Conservation (phyloP, 1,140 invertebrate genomes). For the Anadara kagoshimensis region DNA sequence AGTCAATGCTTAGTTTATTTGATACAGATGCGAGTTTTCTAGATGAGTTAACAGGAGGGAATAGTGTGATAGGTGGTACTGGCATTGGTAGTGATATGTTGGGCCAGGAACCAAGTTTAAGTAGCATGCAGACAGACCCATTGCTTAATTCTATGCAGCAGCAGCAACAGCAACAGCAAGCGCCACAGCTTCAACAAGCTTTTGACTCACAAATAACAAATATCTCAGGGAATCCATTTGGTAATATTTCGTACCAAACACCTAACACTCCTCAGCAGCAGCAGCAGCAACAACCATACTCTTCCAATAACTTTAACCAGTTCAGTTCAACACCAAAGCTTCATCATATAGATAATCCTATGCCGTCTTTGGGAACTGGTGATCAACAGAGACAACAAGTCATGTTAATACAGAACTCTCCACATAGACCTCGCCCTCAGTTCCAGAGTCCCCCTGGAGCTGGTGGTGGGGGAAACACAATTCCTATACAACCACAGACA, state of each 20-base stretch:
- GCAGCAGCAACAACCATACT: slow-evolving; percentile 10
- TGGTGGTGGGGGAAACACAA: neutral
- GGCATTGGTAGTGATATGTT: slow-evolving; percentile 4
- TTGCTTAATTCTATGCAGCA: slow-evolving; percentile 20
- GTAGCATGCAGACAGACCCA: slow-evolving; percentile 17
- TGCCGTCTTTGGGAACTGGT: neutral
- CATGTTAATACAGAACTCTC: slow-evolving; percentile 15
- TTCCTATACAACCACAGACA: slow-evolving; percentile 19
- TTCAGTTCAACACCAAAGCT: slow-evolving; percentile 23
- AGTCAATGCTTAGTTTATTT: slow-evolving; percentile 64
- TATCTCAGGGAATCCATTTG: slow-evolving; percentile 31
- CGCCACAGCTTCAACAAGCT: too few species aligned
- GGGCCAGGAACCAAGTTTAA: neutral
- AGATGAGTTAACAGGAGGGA: slow-evolving; percentile 55
- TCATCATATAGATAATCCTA: slow-evolving; percentile 21
- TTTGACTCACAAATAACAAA: slow-evolving; percentile 20
- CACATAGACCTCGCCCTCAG: slow-evolving; percentile 12
- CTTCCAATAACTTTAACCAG: slow-evolving; percentile 21
- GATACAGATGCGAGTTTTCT: slow-evolving; percentile 59
- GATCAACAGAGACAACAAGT: slow-evolving; percentile 8
- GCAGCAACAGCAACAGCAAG: neutral
- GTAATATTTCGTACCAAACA: slow-evolving; percentile 18
- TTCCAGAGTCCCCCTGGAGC: slow-evolving; percentile 11
- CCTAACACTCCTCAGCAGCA: slow-evolving; percentile 8
- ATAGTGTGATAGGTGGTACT: slow-evolving; percentile 6